Evolutionary conservation across 2,888 invertebrate species (phyloP), one percentile per base, ranked within the genome.

Genomic region (Digitonthophagus gazella): DNA sequence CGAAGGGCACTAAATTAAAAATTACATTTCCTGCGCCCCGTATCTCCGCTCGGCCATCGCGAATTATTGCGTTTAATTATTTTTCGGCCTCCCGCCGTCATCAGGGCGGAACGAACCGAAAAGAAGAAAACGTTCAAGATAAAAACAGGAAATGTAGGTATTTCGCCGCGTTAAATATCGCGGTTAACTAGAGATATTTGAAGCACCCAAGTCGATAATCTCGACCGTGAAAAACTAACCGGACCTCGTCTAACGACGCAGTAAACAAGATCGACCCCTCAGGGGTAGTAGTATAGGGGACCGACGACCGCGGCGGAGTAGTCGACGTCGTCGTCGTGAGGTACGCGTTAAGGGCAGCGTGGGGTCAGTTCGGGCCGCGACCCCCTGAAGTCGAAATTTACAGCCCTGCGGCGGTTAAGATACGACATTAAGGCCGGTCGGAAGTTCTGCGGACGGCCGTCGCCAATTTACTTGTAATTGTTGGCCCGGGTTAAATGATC

Each of bases 1-100:
- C 18, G 57, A 64, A 69, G 68, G 67, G 67, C 68, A 71, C 73
- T 77, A 76, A 77, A 77, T 77, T 77, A 75, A 77, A 77, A 76
- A 75, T 77, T 77, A 77, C 74, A 74, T 75, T 76, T 76, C 76
- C 77, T 74, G 69, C 69, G 68, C 65, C 54, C 64, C 71, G 71
- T 74, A 74, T 74, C 74, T 16, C 71, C 70, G 71, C 69, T 61
- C 69, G 68, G 70, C 69, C 71, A 74, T 74, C 72, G 72, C 67
- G 66, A 70, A 70, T 70, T 70, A 70, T 70, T 63, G 58, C 67
- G 67, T 68, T 70, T 70, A 70, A 70, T 70, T 67, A 70, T 61
- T 61, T 61, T 61, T 20, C 20, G 61, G n/a, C 61, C 18, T 14
- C 5, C 15, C 6, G 19, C 57, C 2, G 57, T 5, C n/a, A 1